phyloP scores from a whole-genome alignment of 2,888 invertebrate genomes.

The Morpho deidamia region DNA sequence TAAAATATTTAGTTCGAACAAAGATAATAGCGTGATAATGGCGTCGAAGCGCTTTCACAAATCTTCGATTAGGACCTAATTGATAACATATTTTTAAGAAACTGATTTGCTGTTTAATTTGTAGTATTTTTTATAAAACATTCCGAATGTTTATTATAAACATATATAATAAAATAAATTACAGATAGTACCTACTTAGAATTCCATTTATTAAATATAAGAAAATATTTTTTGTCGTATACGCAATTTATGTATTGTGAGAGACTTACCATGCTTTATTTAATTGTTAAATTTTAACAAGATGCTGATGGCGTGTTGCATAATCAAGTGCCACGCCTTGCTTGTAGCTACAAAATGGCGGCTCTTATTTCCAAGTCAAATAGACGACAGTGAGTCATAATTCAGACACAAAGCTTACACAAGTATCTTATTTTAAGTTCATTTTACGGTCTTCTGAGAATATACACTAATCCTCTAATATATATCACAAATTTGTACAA shows the following conservation, averaged over 20 bases:
- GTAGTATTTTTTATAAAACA: no score
- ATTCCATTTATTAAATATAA: no score
- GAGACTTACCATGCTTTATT: constrained; percentile 59
- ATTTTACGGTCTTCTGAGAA: background rate
- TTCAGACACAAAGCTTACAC: constrained; percentile 22
- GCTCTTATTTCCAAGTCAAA: constrained; percentile 31
- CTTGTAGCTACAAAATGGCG: constrained; percentile 60
- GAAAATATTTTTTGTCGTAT: no score
- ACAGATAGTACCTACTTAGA: no score
- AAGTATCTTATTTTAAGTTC: constrained; percentile 11
- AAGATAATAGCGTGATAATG: no score
- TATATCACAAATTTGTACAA: constrained; percentile 3
- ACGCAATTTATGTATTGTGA: constrained; percentile 9
- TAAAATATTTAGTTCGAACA: no score
- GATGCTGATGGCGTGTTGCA: constrained; percentile 30
- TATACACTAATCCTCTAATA: constrained; percentile 16
- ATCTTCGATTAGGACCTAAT: no score
- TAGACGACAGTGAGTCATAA: constrained; percentile 4
- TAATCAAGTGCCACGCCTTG: constrained; percentile 56
- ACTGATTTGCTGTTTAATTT: no score
- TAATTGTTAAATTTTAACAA: constrained; percentile 42
- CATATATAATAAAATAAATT: no score
- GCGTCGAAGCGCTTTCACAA: no score
- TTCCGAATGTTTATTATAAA: no score
- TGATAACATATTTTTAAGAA: no score